Evolutionary conservation across 1,140 invertebrate species (phyloP).

Genomic region (Ectropis grisescens): DNA sequence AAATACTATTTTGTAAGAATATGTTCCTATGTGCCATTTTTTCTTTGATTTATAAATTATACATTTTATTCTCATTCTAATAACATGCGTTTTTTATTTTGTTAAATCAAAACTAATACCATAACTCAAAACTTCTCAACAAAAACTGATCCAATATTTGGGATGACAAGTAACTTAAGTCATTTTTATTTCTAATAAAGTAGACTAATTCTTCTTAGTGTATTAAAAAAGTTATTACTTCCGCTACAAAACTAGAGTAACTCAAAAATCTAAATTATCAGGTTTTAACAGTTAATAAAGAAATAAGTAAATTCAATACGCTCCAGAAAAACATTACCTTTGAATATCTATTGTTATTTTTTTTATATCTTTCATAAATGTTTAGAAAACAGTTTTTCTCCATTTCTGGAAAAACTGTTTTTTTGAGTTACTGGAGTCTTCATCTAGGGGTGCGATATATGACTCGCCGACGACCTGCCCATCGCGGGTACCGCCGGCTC

Average conservation of each 20-base stretch:
- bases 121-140: conserved; percentile 2
- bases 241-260: conserved; percentile 5
- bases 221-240: conserved; percentile 1
- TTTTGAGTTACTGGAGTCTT: conserved; percentile 5
- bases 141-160: conserved; percentile 3
- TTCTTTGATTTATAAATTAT: no score
- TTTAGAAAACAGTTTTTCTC: neutral
- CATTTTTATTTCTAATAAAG: conserved; percentile 4
- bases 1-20: no score
- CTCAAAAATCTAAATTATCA: conserved; percentile 1
- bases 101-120: no score
- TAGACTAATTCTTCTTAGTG: conserved; percentile 3
- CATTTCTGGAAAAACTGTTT: neutral
- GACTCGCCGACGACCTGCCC: no score
- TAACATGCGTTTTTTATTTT: conserved; percentile 3
- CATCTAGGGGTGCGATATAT: conserved; percentile 2
- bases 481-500: no score
- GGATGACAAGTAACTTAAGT: conserved; percentile 3
- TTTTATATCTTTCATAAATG: conserved; percentile 2
- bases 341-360: conserved; percentile 1
- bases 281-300: conserved; percentile 4
- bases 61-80: conserved; percentile 3
- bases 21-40: no score
- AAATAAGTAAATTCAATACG: conserved; percentile 3
- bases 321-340: conserved; percentile 4